A percentile compares a stretch with the other conserved stretches of the same genome.
Conservation (phyloP, 2,797 vertebrate genomes). For the Tragopan temminckii region DNA sequence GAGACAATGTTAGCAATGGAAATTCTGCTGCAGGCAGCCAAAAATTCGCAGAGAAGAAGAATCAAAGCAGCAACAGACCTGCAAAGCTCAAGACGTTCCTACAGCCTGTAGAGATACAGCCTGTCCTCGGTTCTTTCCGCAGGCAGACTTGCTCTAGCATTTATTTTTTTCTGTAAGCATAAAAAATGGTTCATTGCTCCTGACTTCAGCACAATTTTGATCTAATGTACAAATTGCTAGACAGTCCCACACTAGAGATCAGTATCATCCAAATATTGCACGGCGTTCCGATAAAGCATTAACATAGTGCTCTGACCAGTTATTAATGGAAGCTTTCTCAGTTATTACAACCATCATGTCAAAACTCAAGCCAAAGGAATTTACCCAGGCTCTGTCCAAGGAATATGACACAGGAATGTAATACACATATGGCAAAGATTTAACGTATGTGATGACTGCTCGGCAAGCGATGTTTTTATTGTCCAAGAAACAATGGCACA, state of each 20-base stretch:
- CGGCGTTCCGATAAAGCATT: conserved; percentile 12
- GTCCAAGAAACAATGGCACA: conserved; percentile 69
- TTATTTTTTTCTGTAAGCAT: not conserved
- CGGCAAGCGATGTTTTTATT: conserved; percentile 60
- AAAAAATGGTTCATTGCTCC: not conserved
- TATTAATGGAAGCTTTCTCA: conserved; percentile 54
- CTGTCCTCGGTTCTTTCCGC: not conserved
- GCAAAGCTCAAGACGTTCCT: conserved; percentile 24
- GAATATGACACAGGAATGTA: conserved; percentile 61
- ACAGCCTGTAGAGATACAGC: not conserved
- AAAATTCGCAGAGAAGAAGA: conserved; percentile 10
- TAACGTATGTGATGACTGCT: conserved; percentile 66
- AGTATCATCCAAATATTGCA: not conserved
- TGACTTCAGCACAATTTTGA: not conserved
- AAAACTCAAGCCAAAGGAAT: conserved; percentile 61
- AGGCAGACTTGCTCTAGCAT: not conserved
- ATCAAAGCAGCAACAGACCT: conserved; percentile 13
- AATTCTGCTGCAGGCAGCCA: conserved; percentile 50
- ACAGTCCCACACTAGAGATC: not conserved
- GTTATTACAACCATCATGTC: conserved; percentile 21
- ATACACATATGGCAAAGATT: conserved; percentile 70
- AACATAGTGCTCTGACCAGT: conserved; percentile 16
- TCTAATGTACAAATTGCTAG: not conserved
- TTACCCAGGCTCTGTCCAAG: conserved; percentile 51
- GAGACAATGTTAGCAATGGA: conserved; percentile 29